Conservation (phyloP, 2,888 invertebrate species). For the Aphodius granarius region DNA sequence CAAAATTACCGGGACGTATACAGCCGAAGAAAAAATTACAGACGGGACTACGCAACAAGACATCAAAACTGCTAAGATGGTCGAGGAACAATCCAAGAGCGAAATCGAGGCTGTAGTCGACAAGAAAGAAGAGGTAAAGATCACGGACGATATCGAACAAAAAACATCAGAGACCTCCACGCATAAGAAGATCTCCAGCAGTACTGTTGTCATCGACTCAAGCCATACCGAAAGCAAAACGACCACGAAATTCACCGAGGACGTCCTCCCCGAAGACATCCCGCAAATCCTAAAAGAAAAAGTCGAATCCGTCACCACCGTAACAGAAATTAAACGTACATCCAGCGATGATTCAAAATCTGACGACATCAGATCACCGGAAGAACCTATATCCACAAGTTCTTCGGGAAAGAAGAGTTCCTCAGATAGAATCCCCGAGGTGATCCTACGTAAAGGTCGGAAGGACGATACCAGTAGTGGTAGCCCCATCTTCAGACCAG, state of each 20-base stretch:
- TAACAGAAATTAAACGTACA: conserved; percentile 49
- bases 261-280: conserved; percentile 35
- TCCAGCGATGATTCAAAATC: conserved; percentile 56
- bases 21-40: conserved; percentile 28
- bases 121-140: conserved; percentile 39
- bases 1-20: conserved; percentile 31
- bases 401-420: conserved; percentile 46
- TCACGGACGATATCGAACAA: conserved; percentile 37
- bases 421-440: conserved; percentile 43
- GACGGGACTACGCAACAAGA: conserved; percentile 24
- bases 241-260: conserved; percentile 37
- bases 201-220: conserved; percentile 30
- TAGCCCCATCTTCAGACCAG: conserved; percentile 53
- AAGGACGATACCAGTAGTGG: conserved; percentile 51
- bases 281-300: conserved; percentile 29
- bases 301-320: conserved; percentile 23
- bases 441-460: conserved; percentile 49
- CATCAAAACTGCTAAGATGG: conserved; percentile 26
- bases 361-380: conserved; percentile 56
- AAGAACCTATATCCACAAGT: conserved; percentile 56
- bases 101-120: conserved; percentile 37
- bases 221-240: conserved; percentile 38
- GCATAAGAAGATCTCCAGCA: conserved; percentile 29
- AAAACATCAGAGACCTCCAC: conserved; percentile 28
- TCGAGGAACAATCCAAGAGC: conserved; percentile 36